Percentiles rank a stretch among this genome's conserved stretches.
These are phyloP conservation scores for Hymenochirus boettgeri DNA, from an alignment of 2,113 vertebrate genomes.

Conservation along the genomic window DNA sequence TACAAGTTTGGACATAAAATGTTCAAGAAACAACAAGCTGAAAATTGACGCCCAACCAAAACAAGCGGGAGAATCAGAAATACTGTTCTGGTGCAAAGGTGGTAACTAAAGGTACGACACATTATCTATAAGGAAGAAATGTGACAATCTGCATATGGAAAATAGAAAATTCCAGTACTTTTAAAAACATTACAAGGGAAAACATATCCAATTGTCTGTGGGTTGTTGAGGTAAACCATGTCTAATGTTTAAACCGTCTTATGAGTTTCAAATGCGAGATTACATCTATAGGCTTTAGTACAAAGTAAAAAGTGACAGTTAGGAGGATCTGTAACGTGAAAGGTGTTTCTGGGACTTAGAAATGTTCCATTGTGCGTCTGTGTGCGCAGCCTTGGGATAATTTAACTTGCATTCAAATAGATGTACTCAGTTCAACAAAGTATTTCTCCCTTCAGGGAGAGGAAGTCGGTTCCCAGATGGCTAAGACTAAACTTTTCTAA, in stretches of 20 bases:
- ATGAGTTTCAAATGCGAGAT: conserved; percentile 1
- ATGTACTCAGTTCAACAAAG: conserved; percentile 1
- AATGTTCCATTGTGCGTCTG: conserved; percentile 7
- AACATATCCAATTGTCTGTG: neutral
- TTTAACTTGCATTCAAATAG: conserved; percentile 19
- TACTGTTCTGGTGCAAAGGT: conserved; percentile 21
- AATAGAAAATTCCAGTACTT: conserved; percentile 25
- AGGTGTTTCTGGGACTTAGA: neutral
- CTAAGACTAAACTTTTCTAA: neutral
- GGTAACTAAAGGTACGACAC: too few relatives aligned
- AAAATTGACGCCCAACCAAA: conserved; percentile 24
- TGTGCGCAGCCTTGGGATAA: conserved; percentile 7
- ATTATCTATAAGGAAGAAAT: conserved; percentile 18
- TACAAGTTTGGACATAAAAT: conserved; percentile 26
- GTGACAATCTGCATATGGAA: conserved; percentile 8
- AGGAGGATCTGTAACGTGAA: conserved; percentile 5
- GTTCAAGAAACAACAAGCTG: conserved; percentile 6
- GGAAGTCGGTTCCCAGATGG: conserved; percentile 17
- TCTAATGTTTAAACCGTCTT: neutral
- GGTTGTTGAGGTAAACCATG: conserved; percentile 3
- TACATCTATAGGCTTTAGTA: neutral
- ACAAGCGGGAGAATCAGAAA: conserved; percentile 24
- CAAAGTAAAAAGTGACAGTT: neutral
- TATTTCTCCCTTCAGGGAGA: conserved; percentile 1
- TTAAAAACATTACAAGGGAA: conserved; percentile 25